Evolutionary conservation across 92 coral and sea anemone species (phyloP).

Genomic region (Nematostella vectensis): DNA sequence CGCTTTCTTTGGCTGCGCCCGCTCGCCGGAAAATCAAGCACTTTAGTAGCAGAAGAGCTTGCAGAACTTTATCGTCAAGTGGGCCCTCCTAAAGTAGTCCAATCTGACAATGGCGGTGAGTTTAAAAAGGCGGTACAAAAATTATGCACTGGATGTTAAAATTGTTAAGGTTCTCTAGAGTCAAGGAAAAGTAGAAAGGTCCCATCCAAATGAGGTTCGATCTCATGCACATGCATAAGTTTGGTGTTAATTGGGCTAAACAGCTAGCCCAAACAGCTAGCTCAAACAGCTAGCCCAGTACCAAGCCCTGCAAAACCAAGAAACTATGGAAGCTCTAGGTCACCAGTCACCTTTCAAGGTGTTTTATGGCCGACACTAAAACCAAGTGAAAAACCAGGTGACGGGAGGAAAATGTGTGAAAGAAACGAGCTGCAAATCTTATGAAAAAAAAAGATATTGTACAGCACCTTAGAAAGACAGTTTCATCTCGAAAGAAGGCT

Average conservation of each 20-base stretch:
- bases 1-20: conserved; percentile 39
- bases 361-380: conserved; percentile 22
- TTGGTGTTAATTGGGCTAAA: conserved; percentile 37
- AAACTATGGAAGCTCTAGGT: conserved; percentile 34
- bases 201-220: conserved; percentile 29
- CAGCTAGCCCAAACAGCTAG: conserved; percentile 31
- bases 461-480: too few relatives aligned
- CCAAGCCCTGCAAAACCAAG: conserved; percentile 32
- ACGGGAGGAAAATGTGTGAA: conserved; percentile 10
- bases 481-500: too few relatives aligned
- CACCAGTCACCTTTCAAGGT: conserved; percentile 34
- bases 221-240: conserved; percentile 9
- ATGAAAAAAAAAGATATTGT: too few relatives aligned
- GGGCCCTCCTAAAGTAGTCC: conserved; percentile 36
- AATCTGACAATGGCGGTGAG: conserved; percentile 42
- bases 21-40: conserved; percentile 21
- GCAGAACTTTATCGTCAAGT: conserved; percentile 14
- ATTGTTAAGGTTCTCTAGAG: conserved; percentile 6
- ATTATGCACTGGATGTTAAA: conserved; percentile 29
- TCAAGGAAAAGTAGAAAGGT: conserved; percentile 46
- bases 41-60: conserved; percentile 7
- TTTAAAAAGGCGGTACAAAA: conserved; percentile 19
- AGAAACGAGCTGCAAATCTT: too few relatives aligned
- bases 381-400: conserved; percentile 11
- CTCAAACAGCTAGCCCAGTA: conserved; percentile 26